Conservation (phyloP, 2,113 vertebrate species). For the Guaruba guarouba region DNA sequence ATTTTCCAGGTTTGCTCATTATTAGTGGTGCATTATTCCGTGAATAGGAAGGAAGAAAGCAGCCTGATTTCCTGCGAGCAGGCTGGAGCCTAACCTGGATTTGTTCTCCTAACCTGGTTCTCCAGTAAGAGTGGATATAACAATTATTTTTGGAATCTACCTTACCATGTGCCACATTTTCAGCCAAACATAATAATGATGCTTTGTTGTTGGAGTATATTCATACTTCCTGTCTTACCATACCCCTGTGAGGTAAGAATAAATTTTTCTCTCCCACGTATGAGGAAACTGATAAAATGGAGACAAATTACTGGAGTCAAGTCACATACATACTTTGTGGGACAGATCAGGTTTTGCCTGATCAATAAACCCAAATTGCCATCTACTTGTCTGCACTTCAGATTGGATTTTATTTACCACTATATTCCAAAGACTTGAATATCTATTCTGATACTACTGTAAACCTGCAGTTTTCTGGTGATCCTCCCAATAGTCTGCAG, state of each 20-base stretch:
- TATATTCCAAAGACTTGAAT: neutral
- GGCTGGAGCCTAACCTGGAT: neutral
- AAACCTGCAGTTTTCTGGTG: neutral
- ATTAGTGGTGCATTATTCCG: neutral
- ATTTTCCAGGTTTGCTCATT: constrained; percentile 7
- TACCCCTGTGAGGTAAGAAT: neutral
- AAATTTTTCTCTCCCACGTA: neutral
- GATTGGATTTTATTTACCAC: neutral
- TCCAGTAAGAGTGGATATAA: neutral
- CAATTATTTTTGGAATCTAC: constrained; percentile 34
- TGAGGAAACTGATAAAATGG: neutral
- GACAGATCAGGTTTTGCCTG: neutral
- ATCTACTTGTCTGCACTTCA: neutral
- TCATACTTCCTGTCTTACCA: neutral
- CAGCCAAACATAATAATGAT: constrained; percentile 20
- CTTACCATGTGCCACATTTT: neutral
- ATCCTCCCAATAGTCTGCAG: neutral
- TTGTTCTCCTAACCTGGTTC: neutral
- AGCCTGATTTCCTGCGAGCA: neutral
- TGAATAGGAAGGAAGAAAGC: constrained; percentile 13
- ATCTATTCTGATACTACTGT: neutral
- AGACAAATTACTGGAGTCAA: neutral
- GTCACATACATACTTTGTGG: neutral
- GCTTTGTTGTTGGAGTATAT: constrained; percentile 6
- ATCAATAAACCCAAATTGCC: neutral